A percentile compares a stretch with the other conserved stretches of the same genome.
These are phyloP conservation scores for Ashinkailepas kermadecensis DNA, from an alignment of 2,888 invertebrate species.

Conservation along the genomic window DNA sequence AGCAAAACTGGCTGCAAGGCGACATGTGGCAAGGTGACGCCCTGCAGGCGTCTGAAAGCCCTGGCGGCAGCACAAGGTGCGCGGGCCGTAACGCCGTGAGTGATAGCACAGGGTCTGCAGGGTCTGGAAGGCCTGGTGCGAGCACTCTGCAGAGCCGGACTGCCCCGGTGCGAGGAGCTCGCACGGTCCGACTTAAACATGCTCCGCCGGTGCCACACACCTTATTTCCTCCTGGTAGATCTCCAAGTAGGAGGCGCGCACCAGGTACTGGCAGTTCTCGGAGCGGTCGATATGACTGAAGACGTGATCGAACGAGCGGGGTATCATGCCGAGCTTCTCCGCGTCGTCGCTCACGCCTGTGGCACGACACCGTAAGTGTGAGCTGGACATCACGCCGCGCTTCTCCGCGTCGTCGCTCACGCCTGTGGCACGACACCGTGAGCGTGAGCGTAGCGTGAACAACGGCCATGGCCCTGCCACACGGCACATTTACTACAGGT, in stretches of 20 bases:
- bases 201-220: slow-evolving; percentile 40
- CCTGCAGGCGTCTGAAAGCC: no score
- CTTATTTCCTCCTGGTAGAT: slow-evolving; percentile 89
- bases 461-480: no score
- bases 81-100: no score
- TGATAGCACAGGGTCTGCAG: no score
- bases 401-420: slow-evolving; percentile 55
- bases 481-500: no score
- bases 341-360: slow-evolving; percentile 55
- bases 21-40: no score
- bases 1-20: no score
- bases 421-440: slow-evolving; percentile 44
- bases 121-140: no score
- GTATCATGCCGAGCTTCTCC: slow-evolving; percentile 75
- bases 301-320: slow-evolving; percentile 93
- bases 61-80: no score
- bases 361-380: slow-evolving; percentile 24
- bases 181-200: not conserved
- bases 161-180: not conserved
- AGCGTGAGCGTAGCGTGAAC: no score
- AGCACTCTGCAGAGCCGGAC: no score
- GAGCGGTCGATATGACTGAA: slow-evolving; percentile 90
- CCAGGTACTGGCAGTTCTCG: slow-evolving; percentile 88
- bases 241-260: slow-evolving; percentile 93
- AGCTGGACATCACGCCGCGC: no score